Evolutionary conservation across 1,140 invertebrate genomes (phyloP).

Genomic region (Bicyclus anynana): DNA sequence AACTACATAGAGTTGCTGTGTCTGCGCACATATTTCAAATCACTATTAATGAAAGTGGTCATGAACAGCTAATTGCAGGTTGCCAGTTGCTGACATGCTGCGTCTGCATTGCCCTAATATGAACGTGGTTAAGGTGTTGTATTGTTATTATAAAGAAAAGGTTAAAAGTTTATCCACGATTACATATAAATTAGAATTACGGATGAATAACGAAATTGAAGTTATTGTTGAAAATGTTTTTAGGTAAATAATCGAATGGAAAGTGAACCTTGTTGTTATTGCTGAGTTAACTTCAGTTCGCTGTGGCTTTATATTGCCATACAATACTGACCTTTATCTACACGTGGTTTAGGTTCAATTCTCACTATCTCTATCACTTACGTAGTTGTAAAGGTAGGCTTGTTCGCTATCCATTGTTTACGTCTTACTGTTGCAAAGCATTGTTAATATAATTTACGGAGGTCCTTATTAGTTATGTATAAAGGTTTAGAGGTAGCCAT

Average conservation of each 20-base stretch:
- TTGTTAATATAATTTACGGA: conserved; percentile 64
- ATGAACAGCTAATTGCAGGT: too few relatives aligned
- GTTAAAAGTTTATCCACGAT: conserved; percentile 71
- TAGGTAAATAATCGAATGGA: conserved; percentile 72
- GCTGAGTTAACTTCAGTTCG: conserved; percentile 49
- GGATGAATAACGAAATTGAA: conserved; percentile 58
- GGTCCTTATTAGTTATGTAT: conserved; percentile 71
- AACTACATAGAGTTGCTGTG: too few relatives aligned
- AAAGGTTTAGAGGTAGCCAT: conserved; percentile 76
- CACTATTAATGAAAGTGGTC: too few relatives aligned
- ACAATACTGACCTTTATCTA: conserved; percentile 30
- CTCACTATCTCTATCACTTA: conserved; percentile 42
- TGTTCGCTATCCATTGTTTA: conserved; percentile 54
- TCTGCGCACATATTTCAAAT: too few relatives aligned
- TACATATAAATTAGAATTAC: conserved; percentile 67
- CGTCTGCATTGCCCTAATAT: conserved; percentile 29
- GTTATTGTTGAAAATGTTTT: conserved; percentile 76
- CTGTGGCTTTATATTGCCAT: conserved; percentile 41
- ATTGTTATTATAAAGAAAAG: conserved; percentile 70
- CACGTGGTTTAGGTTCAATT: conserved; percentile 37
- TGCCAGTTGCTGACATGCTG: too few relatives aligned
- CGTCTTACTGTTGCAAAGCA: conserved; percentile 57
- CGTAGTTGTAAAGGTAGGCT: conserved; percentile 51
- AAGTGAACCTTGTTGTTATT: conserved; percentile 65
- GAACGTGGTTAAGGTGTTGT: conserved; percentile 66